phyloP scores from a whole-genome alignment of 2,797 vertebrate genomes.

The Anabas testudineus region DNA sequence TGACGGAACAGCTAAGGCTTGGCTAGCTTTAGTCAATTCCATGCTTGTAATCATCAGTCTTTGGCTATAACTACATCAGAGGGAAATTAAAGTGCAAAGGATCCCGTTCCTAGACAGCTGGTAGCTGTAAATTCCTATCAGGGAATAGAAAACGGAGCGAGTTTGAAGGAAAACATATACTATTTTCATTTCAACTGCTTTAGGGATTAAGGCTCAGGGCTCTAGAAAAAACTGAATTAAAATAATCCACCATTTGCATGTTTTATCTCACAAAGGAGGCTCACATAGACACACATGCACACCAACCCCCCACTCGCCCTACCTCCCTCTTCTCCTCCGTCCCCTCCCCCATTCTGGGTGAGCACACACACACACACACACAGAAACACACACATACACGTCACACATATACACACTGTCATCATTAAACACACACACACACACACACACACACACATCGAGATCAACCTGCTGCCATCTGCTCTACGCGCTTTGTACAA shows the following conservation, averaged over 20 bases:
- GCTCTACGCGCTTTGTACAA: conserved; percentile 79
- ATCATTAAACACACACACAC: conserved; percentile 72
- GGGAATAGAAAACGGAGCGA: conserved; percentile 53
- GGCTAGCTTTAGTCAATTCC: conserved; percentile 53
- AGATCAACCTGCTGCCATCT: conserved; percentile 83
- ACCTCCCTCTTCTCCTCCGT: conserved; percentile 47
- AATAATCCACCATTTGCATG: conserved; percentile 87
- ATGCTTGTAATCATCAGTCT: conserved; percentile 63
- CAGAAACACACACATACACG: conserved; percentile 35
- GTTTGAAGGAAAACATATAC: conserved; percentile 81
- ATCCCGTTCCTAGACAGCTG: conserved; percentile 76
- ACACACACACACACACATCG: conserved; percentile 52
- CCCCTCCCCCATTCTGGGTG: conserved; percentile 74
- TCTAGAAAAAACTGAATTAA: conserved; percentile 81
- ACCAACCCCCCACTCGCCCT: conserved; percentile 71
- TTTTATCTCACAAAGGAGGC: conserved; percentile 84
- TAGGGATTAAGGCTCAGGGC: conserved; percentile 79
- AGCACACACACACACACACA: conserved; percentile 45
- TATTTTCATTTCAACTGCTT: conserved; percentile 85
- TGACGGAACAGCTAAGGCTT: conserved; percentile 26
- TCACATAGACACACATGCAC: conserved; percentile 69
- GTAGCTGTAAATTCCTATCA: conserved; percentile 76
- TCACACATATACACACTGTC: conserved; percentile 71
- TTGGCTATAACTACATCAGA: conserved; percentile 60
- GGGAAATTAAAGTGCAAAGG: conserved; percentile 64